Evolutionary conservation across 2,888 invertebrate species (phyloP).

Genomic region (Caenorhabditis angaria): DNA sequence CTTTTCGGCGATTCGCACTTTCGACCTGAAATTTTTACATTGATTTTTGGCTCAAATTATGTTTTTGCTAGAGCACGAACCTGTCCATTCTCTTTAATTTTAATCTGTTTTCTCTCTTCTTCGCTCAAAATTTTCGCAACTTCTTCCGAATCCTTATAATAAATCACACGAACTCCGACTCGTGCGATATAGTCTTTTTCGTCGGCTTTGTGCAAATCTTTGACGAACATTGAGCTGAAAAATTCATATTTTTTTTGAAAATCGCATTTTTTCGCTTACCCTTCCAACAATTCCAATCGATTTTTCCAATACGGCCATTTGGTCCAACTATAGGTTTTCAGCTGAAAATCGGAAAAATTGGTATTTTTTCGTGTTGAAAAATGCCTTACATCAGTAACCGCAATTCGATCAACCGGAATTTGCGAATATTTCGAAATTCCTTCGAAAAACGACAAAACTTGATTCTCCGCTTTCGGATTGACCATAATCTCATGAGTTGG

Average conservation of each 20-base stretch:
- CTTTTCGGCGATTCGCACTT: conserved; percentile 41
- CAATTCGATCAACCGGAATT: conserved; percentile 47
- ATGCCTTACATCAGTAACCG: conserved; percentile 47
- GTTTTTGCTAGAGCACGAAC: conserved; percentile 5
- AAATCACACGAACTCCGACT: conserved; percentile 40
- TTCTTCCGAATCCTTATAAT: conserved; percentile 56
- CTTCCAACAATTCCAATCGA: conserved; percentile 50
- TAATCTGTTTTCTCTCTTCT: conserved; percentile 61
- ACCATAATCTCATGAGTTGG: conserved; percentile 38
- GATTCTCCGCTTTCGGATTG: conserved; percentile 26
- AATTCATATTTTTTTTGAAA: conserved; percentile 2
- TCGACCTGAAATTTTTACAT: conserved; percentile 14
- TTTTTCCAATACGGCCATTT: conserved; percentile 54
- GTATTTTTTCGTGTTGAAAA: no score
- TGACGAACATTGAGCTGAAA: conserved; percentile 25
- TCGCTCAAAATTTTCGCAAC: conserved; percentile 51
- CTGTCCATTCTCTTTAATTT: conserved; percentile 51
- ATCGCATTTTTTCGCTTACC: no score
- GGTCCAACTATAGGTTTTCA: conserved; percentile 39
- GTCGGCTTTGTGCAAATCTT: conserved; percentile 6
- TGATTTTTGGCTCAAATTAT: background rate
- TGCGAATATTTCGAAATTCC: conserved; percentile 28
- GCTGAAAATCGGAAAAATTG: conserved; percentile 21
- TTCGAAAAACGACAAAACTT: conserved; percentile 23
- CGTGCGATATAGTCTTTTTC: conserved; percentile 8